Base-by-base conservation (phyloP, 2,888 invertebrate species). In the Amphimallon solstitiale region DNA sequence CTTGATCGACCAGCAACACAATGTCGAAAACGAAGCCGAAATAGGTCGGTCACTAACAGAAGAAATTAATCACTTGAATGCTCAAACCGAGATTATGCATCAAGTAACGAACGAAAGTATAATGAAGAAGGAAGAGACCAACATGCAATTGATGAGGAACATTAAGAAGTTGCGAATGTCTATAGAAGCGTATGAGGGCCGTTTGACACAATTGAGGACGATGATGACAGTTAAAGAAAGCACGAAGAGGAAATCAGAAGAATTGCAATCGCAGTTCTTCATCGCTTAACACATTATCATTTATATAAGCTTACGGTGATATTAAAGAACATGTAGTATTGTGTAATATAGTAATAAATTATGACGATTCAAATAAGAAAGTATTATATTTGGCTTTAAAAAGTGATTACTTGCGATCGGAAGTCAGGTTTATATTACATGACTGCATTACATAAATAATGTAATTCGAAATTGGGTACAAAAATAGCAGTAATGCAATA, bases 1-100 rank as follows among this genome's bases (percentile, higher is more conserved):
- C 2, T 71, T 82, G 6, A 72, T 74, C 43, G 81, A 81, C 60
- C 79, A 80, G 2, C 81, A 82, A 60, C 76, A 75, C 65, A 73
- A 75, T 54, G 81, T 82, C 3, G 82, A 82, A 72, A 78, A 80
- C 61, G 82, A 83, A 68, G 80, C 81, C 0, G 77, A 77, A 21
- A 73, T 76, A 15, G 82, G 82, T 1, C 79, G 78, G 64, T 72
- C 75, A 61, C 71, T 83, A 21, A 79, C 79, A 0, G 77, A 77
- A 15, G 77, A 82, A 73, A 81, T 82, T 12, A 81, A 81, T 63
- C 74, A 71, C 4, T 70, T 82, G 2, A 78, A 75, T 48, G 77
- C 76, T 19, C 80, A 81, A 68, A 78, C 75, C 1, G 79, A 79
- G 63, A 67, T 73, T n/a, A 77, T 78, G 64, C 74, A 76, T 51